Base-by-base conservation (phyloP, 2,888 invertebrate genomes). In the Amphipoea lucens region DNA sequence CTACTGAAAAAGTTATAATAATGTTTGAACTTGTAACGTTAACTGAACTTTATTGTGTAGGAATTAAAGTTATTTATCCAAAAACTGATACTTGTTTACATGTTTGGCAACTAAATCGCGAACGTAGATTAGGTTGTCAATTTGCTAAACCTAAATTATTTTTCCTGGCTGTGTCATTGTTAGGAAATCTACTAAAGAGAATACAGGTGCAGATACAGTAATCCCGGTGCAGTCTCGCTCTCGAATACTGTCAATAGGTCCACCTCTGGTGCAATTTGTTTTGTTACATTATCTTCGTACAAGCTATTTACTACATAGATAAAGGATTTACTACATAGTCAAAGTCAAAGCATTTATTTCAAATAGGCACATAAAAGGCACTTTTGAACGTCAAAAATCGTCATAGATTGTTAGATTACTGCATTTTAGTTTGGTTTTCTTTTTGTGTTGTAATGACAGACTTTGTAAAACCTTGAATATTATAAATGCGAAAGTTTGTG, bases 211-310 rank as follows among this genome's bases (percentile, higher is more conserved):
- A n/a, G n/a, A n/a, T n/a, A n/a, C n/a, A 17, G 45, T 72, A 36
- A 75, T 60, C 57, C 57, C 12, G 12, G 17, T 45, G n/a, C 14
- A 45, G 23, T 57, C n/a, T 48, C 36, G 20, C 72, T 72, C 36
- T 72, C 62, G 48, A 62, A 72, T 45, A 51, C 48, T 76, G 76
- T 51, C 76, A 63, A 48, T 62, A 40, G 48, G 63, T 63, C 20
- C 12, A 29, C n/a, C 60, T 51, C 14, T 29, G 40, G 23, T 40
- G 62, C 73, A 73, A 76, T 76, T 76, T 63, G 62, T 20, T 29
- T 40, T 51, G 62, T 76, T 62, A n/a, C 48, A 62, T 51, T 73
- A 40, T 51, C n/a, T 51, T 29, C 20, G 48, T 40, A 5, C 12
- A 20, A 76, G 5, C 70, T 40, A 48, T 48, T 60, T 48, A 29